Conservation (phyloP, 2,797 vertebrate species). For the Eulemur rubriventer region DNA sequence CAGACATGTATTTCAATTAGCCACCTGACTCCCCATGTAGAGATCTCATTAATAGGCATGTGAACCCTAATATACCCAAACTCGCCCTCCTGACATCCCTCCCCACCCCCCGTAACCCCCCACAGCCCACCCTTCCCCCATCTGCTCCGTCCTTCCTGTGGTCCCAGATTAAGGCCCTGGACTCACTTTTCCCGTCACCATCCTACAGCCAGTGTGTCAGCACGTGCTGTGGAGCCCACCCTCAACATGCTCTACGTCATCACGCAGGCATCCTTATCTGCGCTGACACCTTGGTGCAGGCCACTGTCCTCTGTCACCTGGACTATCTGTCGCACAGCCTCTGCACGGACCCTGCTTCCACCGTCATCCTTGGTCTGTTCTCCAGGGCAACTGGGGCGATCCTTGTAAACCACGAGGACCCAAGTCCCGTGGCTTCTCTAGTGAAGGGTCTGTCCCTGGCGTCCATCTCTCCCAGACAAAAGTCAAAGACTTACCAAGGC, state of each 20-base stretch:
- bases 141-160: neutral
- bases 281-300: rapidly evolving
- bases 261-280: rapidly evolving
- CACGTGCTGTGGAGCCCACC: neutral
- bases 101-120: rapidly evolving
- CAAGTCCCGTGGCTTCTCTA: neutral
- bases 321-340: no score
- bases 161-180: neutral
- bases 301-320: neutral
- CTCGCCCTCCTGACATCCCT: rapidly evolving
- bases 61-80: neutral
- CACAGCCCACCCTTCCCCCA: neutral
- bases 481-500: neutral
- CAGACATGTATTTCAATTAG: neutral
- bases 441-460: neutral
- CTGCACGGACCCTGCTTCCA: neutral
- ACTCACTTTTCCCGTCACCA: neutral
- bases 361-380: rapidly evolving
- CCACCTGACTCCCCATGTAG: neutral
- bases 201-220: neutral
- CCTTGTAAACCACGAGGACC: neutral
- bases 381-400: neutral
- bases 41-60: neutral
- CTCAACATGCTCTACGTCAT: neutral
- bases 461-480: neutral